These are phyloP conservation scores for Eurosta solidaginis DNA, from an alignment of 1,140 invertebrate species.

Conservation along the genomic window DNA sequence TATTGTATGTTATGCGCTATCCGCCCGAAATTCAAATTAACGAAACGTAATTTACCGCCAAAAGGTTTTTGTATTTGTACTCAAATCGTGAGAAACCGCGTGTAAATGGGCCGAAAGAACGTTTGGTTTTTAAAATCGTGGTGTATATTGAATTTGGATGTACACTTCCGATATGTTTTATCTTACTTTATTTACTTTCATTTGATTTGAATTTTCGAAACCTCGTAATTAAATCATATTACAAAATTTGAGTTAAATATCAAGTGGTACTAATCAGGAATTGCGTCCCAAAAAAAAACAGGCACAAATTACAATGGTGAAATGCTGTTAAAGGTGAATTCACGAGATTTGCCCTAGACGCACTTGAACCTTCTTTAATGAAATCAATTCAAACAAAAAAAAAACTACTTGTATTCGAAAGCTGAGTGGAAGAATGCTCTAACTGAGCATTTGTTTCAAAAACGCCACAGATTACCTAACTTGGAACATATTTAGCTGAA, in stretches of 20 bases:
- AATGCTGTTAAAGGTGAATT: too few relatives aligned
- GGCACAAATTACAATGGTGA: not conserved
- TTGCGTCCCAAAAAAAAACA: not conserved
- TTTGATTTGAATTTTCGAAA: not conserved
- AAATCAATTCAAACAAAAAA: constrained; percentile 53
- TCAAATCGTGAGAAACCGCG: not conserved
- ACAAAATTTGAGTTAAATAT: constrained; percentile 33
- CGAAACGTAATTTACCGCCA: not conserved
- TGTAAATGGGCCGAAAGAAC: not conserved
- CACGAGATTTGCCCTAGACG: too few relatives aligned
- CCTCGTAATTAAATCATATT: not conserved
- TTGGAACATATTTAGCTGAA: not conserved
- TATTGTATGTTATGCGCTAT: not conserved
- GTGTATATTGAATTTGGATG: not conserved
- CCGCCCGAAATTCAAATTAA: not conserved
- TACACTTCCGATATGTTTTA: too few relatives aligned
- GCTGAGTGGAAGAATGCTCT: too few relatives aligned
- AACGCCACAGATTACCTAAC: too few relatives aligned
- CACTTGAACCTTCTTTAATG: constrained; percentile 46
- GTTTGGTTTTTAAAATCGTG: not conserved
- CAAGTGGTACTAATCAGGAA: not conserved
- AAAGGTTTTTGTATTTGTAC: not conserved
- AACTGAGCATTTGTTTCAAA: too few relatives aligned
- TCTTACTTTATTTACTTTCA: not conserved
- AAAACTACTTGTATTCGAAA: not conserved